These are phyloP conservation scores for Chascanopsetta lugubris DNA, from an alignment of 2,113 vertebrate genomes.

Conservation along the genomic window DNA sequence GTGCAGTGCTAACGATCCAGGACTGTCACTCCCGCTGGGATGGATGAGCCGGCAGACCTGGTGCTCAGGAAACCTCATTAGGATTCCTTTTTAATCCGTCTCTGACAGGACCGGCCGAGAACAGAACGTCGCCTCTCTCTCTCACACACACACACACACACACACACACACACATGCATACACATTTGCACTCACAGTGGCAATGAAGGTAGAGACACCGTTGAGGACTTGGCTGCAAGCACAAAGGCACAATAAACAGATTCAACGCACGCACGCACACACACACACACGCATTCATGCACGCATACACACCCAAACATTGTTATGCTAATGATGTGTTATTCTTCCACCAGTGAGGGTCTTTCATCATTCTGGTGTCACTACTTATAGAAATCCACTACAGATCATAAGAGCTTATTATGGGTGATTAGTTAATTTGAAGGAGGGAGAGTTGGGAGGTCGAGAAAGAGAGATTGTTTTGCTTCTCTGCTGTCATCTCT, in stretches of 20 bases:
- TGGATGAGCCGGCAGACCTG: conserved; percentile 89
- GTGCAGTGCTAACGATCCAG: conserved; percentile 92
- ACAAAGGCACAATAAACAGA: conserved; percentile 49
- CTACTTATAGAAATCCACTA: conserved; percentile 88
- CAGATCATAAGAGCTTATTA: conserved; percentile 95
- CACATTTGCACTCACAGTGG: conserved; percentile 1
- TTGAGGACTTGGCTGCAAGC: conserved; percentile 21
- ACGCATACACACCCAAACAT: conserved; percentile 22
- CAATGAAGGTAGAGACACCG: conserved; percentile 10
- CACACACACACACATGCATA: conserved; percentile 20
- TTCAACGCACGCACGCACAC: conserved; percentile 19
- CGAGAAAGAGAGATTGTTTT: conserved; percentile 60
- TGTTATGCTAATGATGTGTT: conserved; percentile 90
- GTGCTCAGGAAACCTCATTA: conserved; percentile 87
- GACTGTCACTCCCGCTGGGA: conserved; percentile 87
- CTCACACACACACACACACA: conserved; percentile 18
- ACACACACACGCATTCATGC: conserved; percentile 80
- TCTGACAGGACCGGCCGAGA: conserved; percentile 86
- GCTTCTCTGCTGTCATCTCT: conserved; percentile 38
- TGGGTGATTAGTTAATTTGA: conserved; percentile 89
- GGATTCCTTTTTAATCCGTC: conserved; percentile 97
- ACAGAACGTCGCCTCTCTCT: conserved; percentile 61
- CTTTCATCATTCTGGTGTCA: conserved; percentile 88
- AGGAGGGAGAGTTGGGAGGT: conserved; percentile 63
- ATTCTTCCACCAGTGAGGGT: conserved; percentile 84